These are phyloP conservation scores for Psittacula cyanocephala DNA, from an alignment of 2,113 vertebrate genomes.

Conservation along the genomic window DNA sequence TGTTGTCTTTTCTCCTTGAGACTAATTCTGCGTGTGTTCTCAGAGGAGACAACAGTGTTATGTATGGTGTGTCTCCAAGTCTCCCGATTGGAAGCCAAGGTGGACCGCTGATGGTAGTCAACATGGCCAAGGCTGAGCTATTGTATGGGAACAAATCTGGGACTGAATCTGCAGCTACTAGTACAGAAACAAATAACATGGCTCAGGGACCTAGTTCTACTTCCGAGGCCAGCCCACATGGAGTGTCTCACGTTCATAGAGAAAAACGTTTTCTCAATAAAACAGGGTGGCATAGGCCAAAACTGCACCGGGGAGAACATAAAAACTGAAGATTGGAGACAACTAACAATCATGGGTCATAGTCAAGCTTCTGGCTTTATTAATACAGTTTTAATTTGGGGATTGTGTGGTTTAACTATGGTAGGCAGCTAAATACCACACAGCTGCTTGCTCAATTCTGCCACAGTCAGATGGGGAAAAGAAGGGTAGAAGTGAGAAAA, in stretches of 20 bases:
- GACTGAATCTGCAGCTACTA: background rate
- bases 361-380: background rate
- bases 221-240: background rate
- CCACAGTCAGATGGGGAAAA: no score
- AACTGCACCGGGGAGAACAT: background rate
- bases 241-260: accelerated
- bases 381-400: background rate
- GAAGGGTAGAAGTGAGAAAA: background rate
- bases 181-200: background rate
- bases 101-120: no score
- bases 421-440: background rate
- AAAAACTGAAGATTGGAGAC: background rate
- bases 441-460: background rate
- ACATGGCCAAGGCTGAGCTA: no score
- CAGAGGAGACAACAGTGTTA: no score
- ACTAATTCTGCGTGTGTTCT: no score
- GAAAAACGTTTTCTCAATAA: background rate
- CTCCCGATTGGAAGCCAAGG: no score
- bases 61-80: no score
- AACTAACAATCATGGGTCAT: background rate
- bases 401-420: background rate
- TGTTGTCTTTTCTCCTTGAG: no score
- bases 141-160: background rate
- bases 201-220: background rate
- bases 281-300: background rate